phyloP scores from a whole-genome alignment of 2,797 vertebrate species.

The Columba guinea region DNA sequence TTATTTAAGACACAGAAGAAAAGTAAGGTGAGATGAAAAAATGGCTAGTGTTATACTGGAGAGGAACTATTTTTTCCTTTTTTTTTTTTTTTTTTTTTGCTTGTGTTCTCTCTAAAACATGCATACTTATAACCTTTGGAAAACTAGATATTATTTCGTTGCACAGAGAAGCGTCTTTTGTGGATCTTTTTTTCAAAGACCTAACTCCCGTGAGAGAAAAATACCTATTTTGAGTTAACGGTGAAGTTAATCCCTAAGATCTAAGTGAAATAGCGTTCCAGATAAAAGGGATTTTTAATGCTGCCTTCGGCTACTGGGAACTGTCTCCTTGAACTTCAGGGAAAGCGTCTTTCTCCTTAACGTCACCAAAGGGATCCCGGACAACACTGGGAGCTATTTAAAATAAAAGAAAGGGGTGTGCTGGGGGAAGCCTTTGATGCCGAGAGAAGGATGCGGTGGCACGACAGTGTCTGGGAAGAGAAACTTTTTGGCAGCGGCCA shows the following conservation, averaged over 20 bases:
- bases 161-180: not conserved
- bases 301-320: not conserved
- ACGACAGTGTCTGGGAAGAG: not conserved
- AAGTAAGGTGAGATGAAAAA: not conserved
- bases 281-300: not conserved
- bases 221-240: not conserved
- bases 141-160: not conserved
- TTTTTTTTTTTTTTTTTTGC: not conserved
- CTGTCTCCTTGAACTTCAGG: not conserved
- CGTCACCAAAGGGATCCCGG: not conserved
- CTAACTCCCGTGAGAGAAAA: not conserved
- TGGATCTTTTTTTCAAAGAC: not conserved
- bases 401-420: not conserved
- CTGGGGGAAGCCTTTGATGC: not conserved
- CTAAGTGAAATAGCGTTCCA: not conserved
- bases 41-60: not conserved
- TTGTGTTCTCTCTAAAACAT: not conserved
- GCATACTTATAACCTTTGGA: not conserved
- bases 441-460: not conserved
- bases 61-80: too few relatives aligned
- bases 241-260: not conserved
- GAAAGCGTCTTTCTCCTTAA: not conserved
- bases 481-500: too few relatives aligned
- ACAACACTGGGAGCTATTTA: not conserved
- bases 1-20: conserved; percentile 43